A percentile compares a stretch with the other conserved stretches of the same genome.
phyloP scores from a whole-genome alignment of 2,113 vertebrate genomes.

The Perca flavescens region DNA sequence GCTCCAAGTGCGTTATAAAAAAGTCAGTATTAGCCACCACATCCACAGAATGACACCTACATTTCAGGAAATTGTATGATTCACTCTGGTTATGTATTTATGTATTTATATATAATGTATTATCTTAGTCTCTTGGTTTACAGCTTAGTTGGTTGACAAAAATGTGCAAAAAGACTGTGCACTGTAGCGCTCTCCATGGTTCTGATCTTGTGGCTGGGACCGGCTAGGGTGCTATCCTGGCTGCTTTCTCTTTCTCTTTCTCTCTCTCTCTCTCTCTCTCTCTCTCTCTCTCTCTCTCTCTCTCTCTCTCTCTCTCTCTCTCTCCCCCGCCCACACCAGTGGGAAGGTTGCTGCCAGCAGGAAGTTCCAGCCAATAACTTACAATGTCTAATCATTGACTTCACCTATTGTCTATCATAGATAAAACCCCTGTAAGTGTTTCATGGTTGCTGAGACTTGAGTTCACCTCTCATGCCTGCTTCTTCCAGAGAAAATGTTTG shows the following conservation, averaged over 20 bases:
- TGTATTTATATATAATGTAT: not conserved
- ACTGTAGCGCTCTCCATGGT: slow-evolving; percentile 21
- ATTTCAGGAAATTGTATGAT: not conserved
- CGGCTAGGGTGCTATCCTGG: not conserved
- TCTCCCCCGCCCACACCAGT: not conserved
- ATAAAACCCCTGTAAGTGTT: not conserved
- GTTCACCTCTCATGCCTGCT: not conserved
- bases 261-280: slow-evolving; percentile 8
- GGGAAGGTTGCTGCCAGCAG: not conserved
- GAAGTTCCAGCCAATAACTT: slow-evolving; percentile 10
- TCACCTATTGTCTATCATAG: not conserved
- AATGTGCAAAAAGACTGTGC: not conserved
- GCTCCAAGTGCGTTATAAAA: slow-evolving; percentile 1
- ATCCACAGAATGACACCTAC: not conserved
- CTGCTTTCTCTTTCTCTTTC: not conserved
- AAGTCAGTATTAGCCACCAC: not conserved
- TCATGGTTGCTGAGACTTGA: slow-evolving; percentile 3
- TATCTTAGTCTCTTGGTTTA: not conserved
- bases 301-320: too few species aligned
- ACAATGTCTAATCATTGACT: slow-evolving; percentile 9
- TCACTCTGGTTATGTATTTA: not conserved
- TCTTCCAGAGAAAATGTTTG: slow-evolving; percentile 3
- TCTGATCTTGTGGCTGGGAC: slow-evolving; percentile 4
- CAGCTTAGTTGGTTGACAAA: slow-evolving; percentile 1
- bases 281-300: not conserved